Conservation (phyloP, 1,140 invertebrate species). For the Calephelis virginiensis region DNA sequence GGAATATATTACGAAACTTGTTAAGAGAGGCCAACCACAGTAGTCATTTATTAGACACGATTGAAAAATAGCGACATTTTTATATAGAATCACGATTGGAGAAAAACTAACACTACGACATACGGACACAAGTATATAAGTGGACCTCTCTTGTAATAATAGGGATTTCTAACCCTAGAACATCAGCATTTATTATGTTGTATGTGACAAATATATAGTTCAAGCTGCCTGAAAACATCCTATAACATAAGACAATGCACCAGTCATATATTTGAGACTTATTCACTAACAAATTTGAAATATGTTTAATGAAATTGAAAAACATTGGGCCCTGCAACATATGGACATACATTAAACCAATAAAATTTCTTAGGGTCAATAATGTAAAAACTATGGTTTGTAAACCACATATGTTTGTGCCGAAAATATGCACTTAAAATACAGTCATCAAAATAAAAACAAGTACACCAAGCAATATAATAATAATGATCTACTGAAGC, state of each 20-base stretch:
- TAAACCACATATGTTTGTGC: background rate
- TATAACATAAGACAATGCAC: conserved; percentile 16
- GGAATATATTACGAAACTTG: conserved; percentile 47
- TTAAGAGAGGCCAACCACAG: background rate
- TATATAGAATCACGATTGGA: too few relatives aligned
- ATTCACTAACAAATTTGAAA: conserved; percentile 10
- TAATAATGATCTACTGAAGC: background rate
- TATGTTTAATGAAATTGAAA: conserved; percentile 10
- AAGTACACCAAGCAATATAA: background rate
- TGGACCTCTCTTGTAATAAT: background rate
- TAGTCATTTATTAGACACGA: background rate
- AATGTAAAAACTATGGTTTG: background rate
- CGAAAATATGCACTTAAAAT: conserved; percentile 3
- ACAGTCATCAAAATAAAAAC: background rate
- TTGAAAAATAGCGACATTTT: too few relatives aligned
- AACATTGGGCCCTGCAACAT: conserved; percentile 21
- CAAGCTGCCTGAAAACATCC: conserved; percentile 4
- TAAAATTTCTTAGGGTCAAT: conserved; percentile 16
- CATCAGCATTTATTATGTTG: background rate
- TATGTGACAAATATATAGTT: background rate
- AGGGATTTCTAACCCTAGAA: conserved; percentile 10
- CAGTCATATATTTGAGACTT: conserved; percentile 12
- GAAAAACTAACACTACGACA: too few relatives aligned
- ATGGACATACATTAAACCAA: conserved; percentile 20
- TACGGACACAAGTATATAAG: too few relatives aligned